These are phyloP conservation scores for Oegoconia quadripuncta DNA, from an alignment of 2,888 invertebrate species.

Conservation along the genomic window DNA sequence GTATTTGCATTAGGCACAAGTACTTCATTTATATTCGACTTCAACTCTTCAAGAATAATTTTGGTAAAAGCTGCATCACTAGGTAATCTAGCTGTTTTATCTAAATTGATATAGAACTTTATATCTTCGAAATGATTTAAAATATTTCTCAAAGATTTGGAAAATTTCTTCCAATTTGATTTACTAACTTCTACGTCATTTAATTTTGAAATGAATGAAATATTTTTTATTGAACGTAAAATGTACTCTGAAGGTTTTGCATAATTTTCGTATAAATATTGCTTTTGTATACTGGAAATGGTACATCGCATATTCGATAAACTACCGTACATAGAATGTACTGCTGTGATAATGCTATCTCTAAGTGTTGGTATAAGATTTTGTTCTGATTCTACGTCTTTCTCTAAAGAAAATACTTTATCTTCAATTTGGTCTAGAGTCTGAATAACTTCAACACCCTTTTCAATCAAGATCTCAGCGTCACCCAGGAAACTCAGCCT, in stretches of 20 bases:
- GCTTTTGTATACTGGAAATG: slow-evolving; percentile 66
- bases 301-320: slow-evolving; percentile 76
- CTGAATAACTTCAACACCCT: slow-evolving; percentile 59
- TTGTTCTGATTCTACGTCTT: slow-evolving; percentile 38
- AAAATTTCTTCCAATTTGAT: slow-evolving; percentile 41
- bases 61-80: slow-evolving; percentile 64
- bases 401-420: slow-evolving; percentile 57
- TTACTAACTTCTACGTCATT: slow-evolving; percentile 24
- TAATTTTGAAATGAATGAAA: slow-evolving; percentile 29
- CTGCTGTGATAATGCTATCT: slow-evolving; percentile 60
- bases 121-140: slow-evolving; percentile 71
- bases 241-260: slow-evolving; percentile 59
- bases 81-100: slow-evolving; percentile 68
- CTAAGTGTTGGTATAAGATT: slow-evolving; percentile 38
- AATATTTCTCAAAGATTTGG: slow-evolving; percentile 53
- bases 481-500: slow-evolving; percentile 41
- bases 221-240: slow-evolving; percentile 52
- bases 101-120: slow-evolving; percentile 68
- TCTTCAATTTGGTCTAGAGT: slow-evolving; percentile 66
- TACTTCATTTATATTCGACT: slow-evolving; percentile 34
- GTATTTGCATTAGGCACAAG: slow-evolving; percentile 27
- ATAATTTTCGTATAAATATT: slow-evolving; percentile 64
- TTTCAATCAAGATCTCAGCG: slow-evolving; percentile 56
- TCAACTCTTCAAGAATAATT: slow-evolving; percentile 56
- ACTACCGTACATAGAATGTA: slow-evolving; percentile 72